Evolutionary conservation across 92 coral and sea anemone species (phyloP), one percentile per base, ranked within the genome.

Genomic region (Galaxea fascicularis): DNA sequence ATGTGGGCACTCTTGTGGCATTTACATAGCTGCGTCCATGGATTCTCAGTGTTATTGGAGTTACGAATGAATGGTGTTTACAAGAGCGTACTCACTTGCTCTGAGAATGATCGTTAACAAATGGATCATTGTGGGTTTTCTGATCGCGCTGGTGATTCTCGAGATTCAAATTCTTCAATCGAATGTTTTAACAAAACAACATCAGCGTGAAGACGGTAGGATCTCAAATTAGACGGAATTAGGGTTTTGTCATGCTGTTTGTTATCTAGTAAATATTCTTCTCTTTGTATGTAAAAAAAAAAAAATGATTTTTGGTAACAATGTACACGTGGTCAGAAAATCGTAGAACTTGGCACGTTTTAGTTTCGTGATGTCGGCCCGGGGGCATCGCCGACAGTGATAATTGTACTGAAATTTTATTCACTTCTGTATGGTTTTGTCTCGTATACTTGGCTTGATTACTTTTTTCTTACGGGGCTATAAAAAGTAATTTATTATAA

Each of bases 131-230:
- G 69, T 93, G 15, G 77, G 60, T 4, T 67, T 93, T 21, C 59
- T 93, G 20, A 17, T 74, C 1, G 87, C 83, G 26, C 70, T 94
- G 18, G 87, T 75, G 17, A 80, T 92, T 24, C 81, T 95, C 39
- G 98, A 95, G 69, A 31, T 95, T 27, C 98, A 95, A 78, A 95
- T 95, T 60, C 88, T 86, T 17, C 88, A 65, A 21, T 68, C 85
- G 35, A 79, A 64, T 26, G 30, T 53, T 56, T 57, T 70, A 30
- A 53, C 70, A 20, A 65, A 76, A 8, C 29, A 76, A 1, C 29
- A 76, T 8, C 28, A 56, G 14, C 52, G 27, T 20, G 51, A 29
- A 22, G 28, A 31, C 64, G 84, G 84, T 79, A 79, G 58, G 83
- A 17, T 9, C 26, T 45, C 57, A 53, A 18, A 24, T 24, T 71